Evolutionary conservation across 2,797 vertebrate genomes (phyloP).

Genomic region (Uromys caudimaculatus): DNA sequence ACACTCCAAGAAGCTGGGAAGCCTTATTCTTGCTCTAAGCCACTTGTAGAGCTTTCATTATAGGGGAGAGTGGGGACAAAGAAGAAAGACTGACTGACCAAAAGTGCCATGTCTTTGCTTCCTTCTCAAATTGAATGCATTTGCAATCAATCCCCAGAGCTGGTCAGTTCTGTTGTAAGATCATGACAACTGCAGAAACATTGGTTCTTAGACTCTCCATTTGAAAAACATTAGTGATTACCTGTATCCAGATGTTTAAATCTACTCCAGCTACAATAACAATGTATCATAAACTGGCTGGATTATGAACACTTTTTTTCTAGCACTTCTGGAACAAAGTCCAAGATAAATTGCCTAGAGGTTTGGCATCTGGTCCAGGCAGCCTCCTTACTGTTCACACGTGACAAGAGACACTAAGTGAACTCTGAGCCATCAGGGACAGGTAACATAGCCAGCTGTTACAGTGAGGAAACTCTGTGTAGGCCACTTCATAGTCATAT

Average conservation of each 20-base stretch:
- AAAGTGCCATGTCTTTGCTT: not conserved
- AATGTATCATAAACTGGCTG: not conserved
- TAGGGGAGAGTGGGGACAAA: not conserved
- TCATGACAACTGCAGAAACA: not conserved
- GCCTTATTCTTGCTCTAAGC: not conserved
- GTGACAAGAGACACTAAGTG: not conserved
- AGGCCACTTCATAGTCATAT: not conserved
- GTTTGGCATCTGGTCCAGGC: not conserved
- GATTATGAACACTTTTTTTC: not conserved
- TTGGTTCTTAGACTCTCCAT: not conserved
- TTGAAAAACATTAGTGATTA: slow-evolving; percentile 9
- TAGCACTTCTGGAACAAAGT: not conserved
- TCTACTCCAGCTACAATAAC: not conserved
- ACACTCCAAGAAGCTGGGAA: slow-evolving; percentile 19
- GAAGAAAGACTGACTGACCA: not conserved
- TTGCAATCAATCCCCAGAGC: not conserved
- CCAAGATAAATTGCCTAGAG: not conserved
- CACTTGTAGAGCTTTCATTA: not conserved
- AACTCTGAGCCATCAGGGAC: not conserved
- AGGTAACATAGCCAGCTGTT: not conserved
- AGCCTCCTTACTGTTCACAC: not conserved
- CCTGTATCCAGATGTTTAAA: not conserved
- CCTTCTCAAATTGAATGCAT: not conserved
- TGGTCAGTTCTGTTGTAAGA: not conserved
- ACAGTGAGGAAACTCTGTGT: not conserved